Percentiles rank a stretch among this genome's conserved stretches.
Evolutionary conservation across 2,113 vertebrate species (phyloP).

Genomic region (Cepphus grylle): DNA sequence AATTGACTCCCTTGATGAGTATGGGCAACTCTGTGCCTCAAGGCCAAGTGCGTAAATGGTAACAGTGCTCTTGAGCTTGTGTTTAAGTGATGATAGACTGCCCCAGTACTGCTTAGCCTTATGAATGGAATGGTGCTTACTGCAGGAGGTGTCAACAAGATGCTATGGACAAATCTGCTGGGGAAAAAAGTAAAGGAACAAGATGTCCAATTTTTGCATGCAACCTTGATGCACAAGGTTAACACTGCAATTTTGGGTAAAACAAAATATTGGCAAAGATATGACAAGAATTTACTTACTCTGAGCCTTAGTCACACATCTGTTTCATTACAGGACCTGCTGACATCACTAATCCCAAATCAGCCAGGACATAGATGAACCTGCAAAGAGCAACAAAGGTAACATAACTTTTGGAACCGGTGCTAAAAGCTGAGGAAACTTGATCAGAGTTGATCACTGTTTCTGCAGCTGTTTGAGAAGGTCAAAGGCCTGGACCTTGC

Average conservation of each 20-base stretch:
- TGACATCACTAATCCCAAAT: not conserved
- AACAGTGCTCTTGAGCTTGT: not conserved
- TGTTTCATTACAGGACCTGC: not conserved
- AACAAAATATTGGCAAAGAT: not conserved
- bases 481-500: not conserved
- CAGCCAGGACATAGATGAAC: not conserved
- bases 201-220: not conserved
- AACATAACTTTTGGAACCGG: not conserved
- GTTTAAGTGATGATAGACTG: not conserved
- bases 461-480: not conserved
- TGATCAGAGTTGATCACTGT: not conserved
- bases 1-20: not conserved
- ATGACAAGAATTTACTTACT: not conserved
- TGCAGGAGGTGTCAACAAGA: not conserved
- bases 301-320: not conserved
- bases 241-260: not conserved
- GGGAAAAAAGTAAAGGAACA: not conserved
- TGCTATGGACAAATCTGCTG: not conserved
- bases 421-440: slow-evolving; percentile 17
- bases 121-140: not conserved
- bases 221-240: not conserved
- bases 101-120: not conserved
- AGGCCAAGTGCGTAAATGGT: not conserved
- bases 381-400: not conserved
- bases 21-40: not conserved